Evolutionary conservation across 2,888 invertebrate species (phyloP).

Genomic region (Volucella inflata): DNA sequence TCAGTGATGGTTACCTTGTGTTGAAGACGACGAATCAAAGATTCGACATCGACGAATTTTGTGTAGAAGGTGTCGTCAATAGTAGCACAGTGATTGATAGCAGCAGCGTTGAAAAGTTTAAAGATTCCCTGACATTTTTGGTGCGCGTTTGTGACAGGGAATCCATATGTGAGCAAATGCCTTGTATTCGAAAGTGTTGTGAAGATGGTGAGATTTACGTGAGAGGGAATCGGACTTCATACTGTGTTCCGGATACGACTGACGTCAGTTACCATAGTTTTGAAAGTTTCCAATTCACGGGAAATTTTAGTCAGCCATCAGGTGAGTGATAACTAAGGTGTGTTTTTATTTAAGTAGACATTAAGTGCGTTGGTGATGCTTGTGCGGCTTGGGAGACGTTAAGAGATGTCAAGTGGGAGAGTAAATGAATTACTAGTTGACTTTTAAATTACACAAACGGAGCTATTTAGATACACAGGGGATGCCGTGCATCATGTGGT

Average conservation of each 20-base stretch:
- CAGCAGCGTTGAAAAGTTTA: slow-evolving; percentile 53
- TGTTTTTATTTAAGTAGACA: background rate
- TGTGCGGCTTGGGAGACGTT: background rate
- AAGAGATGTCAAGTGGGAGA: slow-evolving; percentile 3
- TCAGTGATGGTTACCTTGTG: slow-evolving; percentile 76
- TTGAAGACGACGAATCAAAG: slow-evolving; percentile 74
- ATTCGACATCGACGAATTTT: slow-evolving; percentile 78
- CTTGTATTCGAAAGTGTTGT: slow-evolving; percentile 82
- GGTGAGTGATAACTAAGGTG: slow-evolving; percentile 77
- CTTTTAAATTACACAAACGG: background rate
- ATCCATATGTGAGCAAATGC: slow-evolving; percentile 78
- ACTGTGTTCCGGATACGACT: slow-evolving; percentile 78
- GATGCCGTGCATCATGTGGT: background rate
- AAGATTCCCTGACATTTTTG: slow-evolving; percentile 70
- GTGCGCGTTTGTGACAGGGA: slow-evolving; percentile 78
- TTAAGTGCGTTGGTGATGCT: background rate
- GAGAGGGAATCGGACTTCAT: slow-evolving; percentile 78
- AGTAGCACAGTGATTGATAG: slow-evolving; percentile 43
- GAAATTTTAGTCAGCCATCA: slow-evolving; percentile 79
- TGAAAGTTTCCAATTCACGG: slow-evolving; percentile 78
- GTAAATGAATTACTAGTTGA: background rate
- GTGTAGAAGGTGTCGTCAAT: slow-evolving; percentile 80
- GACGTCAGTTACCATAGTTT: slow-evolving; percentile 79
- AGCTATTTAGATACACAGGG: background rate
- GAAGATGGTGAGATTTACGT: slow-evolving; percentile 80